These are phyloP conservation scores for Chromobotia macracanthus DNA, from an alignment of 2,797 vertebrate genomes.

Conservation along the genomic window DNA sequence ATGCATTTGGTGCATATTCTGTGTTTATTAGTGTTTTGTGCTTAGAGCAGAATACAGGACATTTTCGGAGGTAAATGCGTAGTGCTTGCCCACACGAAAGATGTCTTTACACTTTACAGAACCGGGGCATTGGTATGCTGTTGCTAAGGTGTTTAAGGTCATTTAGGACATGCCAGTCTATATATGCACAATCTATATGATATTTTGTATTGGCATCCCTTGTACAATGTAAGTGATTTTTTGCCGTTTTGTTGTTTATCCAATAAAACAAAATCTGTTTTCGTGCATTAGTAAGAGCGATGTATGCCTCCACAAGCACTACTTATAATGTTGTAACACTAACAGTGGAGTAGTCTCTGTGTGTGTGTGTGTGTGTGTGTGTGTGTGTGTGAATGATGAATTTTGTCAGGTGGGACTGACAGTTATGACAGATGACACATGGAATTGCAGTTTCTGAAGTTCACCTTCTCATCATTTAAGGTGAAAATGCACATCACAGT, in stretches of 20 bases:
- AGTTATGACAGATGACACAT: slow-evolving; percentile 37
- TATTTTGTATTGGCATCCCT: too few relatives aligned
- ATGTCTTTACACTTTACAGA: too few relatives aligned
- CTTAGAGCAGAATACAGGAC: background rate
- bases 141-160: too few relatives aligned
- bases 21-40: background rate
- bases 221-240: too few relatives aligned
- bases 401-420: slow-evolving; percentile 3
- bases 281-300: too few relatives aligned
- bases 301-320: too few relatives aligned
- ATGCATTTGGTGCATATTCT: background rate
- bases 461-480: slow-evolving; percentile 28
- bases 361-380: background rate
- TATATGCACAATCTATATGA: too few relatives aligned
- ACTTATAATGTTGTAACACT: too few relatives aligned
- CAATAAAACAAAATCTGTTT: too few relatives aligned
- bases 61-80: background rate
- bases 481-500: slow-evolving; percentile 15
- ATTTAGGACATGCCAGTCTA: too few relatives aligned
- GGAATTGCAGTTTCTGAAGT: slow-evolving; percentile 1
- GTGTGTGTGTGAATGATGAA: slow-evolving; percentile 7
- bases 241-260: too few relatives aligned
- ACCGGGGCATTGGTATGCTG: background rate
- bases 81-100: too few relatives aligned
- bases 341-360: background rate